Conservation (phyloP, 2,797 vertebrate species). For the Typhlichthys subterraneus region DNA sequence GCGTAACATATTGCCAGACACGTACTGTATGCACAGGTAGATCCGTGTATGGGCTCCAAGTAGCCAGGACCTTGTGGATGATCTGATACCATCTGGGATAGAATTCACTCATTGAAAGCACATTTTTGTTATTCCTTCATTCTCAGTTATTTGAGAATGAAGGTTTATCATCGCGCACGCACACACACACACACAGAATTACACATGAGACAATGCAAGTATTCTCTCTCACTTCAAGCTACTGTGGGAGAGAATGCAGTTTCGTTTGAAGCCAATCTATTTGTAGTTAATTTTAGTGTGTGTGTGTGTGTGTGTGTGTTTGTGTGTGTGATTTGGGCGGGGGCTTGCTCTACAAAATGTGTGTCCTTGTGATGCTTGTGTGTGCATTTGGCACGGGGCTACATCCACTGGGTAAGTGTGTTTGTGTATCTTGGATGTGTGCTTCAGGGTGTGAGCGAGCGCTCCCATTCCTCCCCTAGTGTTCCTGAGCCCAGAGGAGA, state of each 20-base stretch:
- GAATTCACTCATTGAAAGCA: slow-evolving; percentile 35
- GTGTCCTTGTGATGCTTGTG: slow-evolving; percentile 27
- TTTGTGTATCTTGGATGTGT: slow-evolving; percentile 1
- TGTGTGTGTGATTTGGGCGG: not conserved
- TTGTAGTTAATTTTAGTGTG: slow-evolving; percentile 35
- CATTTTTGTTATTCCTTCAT: slow-evolving; percentile 31
- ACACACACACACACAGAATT: slow-evolving; percentile 30
- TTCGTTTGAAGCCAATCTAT: slow-evolving; percentile 36
- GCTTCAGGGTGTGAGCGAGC: slow-evolving; percentile 7
- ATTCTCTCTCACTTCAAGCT: slow-evolving; percentile 43
- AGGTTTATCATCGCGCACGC: slow-evolving; percentile 10
- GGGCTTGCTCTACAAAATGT: not conserved
- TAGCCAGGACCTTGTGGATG: not conserved
- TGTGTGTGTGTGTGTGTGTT: slow-evolving; percentile 19
- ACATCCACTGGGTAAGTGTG: slow-evolving; percentile 13
- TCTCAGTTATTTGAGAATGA: not conserved
- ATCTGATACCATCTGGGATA: slow-evolving; percentile 27
- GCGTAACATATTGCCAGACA: too few relatives aligned
- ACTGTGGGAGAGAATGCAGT: slow-evolving; percentile 41
- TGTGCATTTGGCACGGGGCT: slow-evolving; percentile 3
- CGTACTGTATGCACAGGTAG: too few relatives aligned
- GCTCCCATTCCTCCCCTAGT: slow-evolving; percentile 17
- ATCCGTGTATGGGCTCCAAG: too few relatives aligned
- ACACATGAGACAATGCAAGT: slow-evolving; percentile 36
- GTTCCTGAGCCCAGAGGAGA: slow-evolving; percentile 34